phyloP scores from a whole-genome alignment of 2,797 vertebrate species.

The Syngnathus acus region DNA sequence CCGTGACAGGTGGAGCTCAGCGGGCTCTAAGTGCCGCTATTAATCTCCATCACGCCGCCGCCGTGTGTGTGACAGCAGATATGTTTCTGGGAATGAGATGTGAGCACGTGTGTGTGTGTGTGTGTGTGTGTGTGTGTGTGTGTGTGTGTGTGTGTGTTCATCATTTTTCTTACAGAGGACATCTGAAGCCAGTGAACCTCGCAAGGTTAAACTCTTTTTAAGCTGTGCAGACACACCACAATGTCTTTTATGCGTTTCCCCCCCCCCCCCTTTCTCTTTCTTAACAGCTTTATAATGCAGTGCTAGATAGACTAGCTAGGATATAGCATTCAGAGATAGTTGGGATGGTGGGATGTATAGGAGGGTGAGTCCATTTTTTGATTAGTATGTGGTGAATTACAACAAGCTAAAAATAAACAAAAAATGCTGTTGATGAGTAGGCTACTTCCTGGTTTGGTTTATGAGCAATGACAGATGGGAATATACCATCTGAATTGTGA shows the following conservation, averaged over 20 bases:
- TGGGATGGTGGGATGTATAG: too few relatives aligned
- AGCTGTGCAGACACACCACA: slow-evolving; percentile 2
- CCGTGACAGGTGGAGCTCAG: slow-evolving; percentile 68
- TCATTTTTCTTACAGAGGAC: slow-evolving; percentile 1
- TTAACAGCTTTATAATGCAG: not conserved
- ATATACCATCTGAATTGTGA: too few relatives aligned
- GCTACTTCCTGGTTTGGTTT: too few relatives aligned
- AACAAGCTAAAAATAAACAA: too few relatives aligned
- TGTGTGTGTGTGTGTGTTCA: slow-evolving; percentile 16
- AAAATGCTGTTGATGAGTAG: too few relatives aligned
- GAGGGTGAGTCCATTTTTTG: too few relatives aligned
- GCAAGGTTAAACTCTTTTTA: slow-evolving; percentile 3
- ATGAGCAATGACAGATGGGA: too few relatives aligned
- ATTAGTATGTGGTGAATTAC: too few relatives aligned
- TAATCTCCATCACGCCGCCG: slow-evolving; percentile 62
- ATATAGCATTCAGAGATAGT: not conserved
- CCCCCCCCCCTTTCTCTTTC: too few relatives aligned
- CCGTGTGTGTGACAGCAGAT: slow-evolving; percentile 25
- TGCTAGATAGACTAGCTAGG: not conserved
- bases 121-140: slow-evolving; percentile 5
- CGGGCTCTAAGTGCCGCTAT: slow-evolving; percentile 63
- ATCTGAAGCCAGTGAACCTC: slow-evolving; percentile 7
- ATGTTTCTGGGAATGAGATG: slow-evolving; percentile 10
- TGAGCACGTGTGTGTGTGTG: slow-evolving; percentile 10
- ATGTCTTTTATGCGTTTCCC: not conserved